These are phyloP conservation scores for Dendrocopos noguchii DNA, from an alignment of 2,113 vertebrate genomes.

Conservation along the genomic window DNA sequence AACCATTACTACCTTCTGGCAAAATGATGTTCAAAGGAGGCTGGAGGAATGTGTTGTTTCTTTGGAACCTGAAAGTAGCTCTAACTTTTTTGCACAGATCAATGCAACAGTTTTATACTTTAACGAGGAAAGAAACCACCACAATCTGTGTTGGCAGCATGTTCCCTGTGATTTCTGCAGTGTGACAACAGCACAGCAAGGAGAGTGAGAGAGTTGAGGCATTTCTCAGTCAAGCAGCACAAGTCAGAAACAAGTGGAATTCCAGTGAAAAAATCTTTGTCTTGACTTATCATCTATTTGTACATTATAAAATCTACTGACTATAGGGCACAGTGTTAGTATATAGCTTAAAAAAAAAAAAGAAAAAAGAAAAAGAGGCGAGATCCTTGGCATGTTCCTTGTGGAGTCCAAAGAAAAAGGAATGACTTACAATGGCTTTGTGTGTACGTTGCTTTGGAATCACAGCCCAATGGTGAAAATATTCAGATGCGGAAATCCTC, in stretches of 20 bases:
- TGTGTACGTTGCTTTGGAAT: background rate
- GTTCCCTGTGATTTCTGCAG: slow-evolving; percentile 34
- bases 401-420: background rate
- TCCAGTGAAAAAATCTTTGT: background rate
- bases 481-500: background rate
- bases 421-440: background rate
- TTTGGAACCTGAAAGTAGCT: slow-evolving; percentile 7
- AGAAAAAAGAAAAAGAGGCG: rapidly evolving
- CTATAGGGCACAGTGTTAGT: background rate
- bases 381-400: background rate
- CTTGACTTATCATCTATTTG: background rate
- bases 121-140: slow-evolving; percentile 36
- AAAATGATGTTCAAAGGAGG: background rate
- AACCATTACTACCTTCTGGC: background rate
- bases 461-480: background rate
- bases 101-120: slow-evolving; percentile 31
- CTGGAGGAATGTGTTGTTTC: background rate
- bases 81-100: slow-evolving; percentile 17
- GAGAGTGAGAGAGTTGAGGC: background rate
- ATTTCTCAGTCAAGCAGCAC: slow-evolving; percentile 42
- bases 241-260: slow-evolving; percentile 35
- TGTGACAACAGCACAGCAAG: slow-evolving; percentile 46
- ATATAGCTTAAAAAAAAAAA: background rate
- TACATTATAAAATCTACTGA: background rate
- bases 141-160: slow-evolving; percentile 50